A percentile compares a stretch with the other conserved stretches of the same genome.
Conservation (phyloP, 2,797 vertebrate genomes). For the Pangasius djambal region DNA sequence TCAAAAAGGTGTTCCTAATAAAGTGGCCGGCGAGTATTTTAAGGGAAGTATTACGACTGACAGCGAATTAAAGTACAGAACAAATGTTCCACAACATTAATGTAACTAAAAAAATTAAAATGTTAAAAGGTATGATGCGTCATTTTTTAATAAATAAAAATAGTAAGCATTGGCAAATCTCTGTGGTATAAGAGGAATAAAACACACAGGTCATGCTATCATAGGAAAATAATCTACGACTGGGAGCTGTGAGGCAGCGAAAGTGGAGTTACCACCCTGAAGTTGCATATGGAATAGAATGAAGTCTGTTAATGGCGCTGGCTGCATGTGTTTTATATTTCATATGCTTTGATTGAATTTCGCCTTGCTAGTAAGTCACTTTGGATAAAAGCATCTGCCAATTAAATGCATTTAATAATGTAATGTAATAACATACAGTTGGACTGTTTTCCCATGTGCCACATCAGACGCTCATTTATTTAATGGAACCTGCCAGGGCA, state of each 20-base stretch:
- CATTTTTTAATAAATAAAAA: background rate
- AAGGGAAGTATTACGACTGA: background rate
- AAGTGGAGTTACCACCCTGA: background rate
- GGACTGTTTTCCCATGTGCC: conserved; percentile 5
- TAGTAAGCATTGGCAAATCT: background rate
- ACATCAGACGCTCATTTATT: conserved; percentile 13
- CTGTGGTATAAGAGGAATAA: background rate
- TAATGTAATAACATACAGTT: background rate
- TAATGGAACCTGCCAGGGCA: conserved; percentile 20
- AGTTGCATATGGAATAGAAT: background rate
- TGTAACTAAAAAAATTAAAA: background rate
- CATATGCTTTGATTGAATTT: conserved; percentile 1
- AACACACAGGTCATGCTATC: background rate
- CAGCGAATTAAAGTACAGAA: background rate
- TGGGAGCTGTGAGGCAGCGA: background rate
- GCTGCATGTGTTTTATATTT: conserved; percentile 10
- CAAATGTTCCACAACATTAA: background rate
- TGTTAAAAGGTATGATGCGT: background rate
- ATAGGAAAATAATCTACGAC: background rate
- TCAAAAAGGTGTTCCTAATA: background rate
- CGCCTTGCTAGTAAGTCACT: background rate
- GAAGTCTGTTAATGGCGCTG: background rate
- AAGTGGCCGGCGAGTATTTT: background rate
- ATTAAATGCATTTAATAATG: conserved; percentile 5
- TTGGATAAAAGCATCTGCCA: conserved; percentile 22